Evolutionary conservation across 2,888 invertebrate species (phyloP).

Genomic region (Rhimphoctona megacephalus): DNA sequence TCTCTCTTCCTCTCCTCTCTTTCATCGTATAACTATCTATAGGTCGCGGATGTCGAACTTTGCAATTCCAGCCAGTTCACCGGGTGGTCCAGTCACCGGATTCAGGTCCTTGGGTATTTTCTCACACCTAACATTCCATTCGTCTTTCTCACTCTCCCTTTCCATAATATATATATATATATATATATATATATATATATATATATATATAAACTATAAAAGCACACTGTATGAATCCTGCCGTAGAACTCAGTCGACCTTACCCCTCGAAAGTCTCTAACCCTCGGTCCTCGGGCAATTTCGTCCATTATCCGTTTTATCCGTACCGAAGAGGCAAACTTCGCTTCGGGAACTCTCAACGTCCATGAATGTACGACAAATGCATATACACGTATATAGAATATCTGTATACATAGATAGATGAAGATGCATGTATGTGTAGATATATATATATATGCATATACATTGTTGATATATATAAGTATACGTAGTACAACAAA

Average conservation of each 20-base stretch:
- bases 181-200: slow-evolving; percentile 12
- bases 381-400: slow-evolving; percentile 38
- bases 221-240: slow-evolving; percentile 57
- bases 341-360: slow-evolving; percentile 59
- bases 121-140: slow-evolving; percentile 54
- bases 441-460: background rate
- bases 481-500: slow-evolving; percentile 25
- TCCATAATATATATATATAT: background rate
- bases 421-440: background rate
- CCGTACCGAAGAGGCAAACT: slow-evolving; percentile 68
- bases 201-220: slow-evolving; percentile 23
- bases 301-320: slow-evolving; percentile 69
- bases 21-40: slow-evolving; percentile 20
- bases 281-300: slow-evolving; percentile 67
- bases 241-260: slow-evolving; percentile 41
- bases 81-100: slow-evolving; percentile 58
- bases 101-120: slow-evolving; percentile 54
- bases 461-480: background rate
- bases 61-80: slow-evolving; percentile 65
- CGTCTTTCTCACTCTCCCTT: background rate
- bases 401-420: background rate
- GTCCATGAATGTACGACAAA: slow-evolving; percentile 60
- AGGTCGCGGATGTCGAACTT: slow-evolving; percentile 64
- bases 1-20: background rate
- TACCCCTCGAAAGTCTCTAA: slow-evolving; percentile 45